phyloP scores from a whole-genome alignment of 1,140 invertebrate genomes.

The Triops longicaudatus region DNA sequence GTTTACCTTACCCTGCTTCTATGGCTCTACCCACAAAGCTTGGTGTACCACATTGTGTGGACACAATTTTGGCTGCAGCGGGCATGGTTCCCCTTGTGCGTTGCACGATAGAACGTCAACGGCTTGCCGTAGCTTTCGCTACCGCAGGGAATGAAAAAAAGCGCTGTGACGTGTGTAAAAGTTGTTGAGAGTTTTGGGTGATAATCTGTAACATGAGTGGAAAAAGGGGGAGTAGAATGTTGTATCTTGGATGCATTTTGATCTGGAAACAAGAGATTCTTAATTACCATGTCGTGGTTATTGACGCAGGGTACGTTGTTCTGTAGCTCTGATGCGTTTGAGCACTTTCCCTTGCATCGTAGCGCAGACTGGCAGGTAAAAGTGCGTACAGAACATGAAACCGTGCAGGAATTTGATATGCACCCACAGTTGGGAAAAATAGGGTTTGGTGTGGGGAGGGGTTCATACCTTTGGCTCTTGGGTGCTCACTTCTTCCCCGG shows the following conservation, averaged over 20 bases:
- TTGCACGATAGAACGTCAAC: too few species aligned
- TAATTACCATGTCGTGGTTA: conserved; percentile 12
- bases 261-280: conserved; percentile 13
- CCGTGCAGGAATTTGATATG: conserved; percentile 11
- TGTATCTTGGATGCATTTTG: background rate
- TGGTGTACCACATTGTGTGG: too few species aligned
- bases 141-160: background rate
- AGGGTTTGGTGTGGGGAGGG: background rate
- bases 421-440: background rate
- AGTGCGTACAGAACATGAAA: background rate
- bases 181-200: background rate
- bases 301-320: background rate
- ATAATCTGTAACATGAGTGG: background rate
- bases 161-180: background rate
- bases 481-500: background rate
- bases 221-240: background rate
- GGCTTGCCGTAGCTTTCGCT: too few species aligned
- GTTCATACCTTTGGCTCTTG: background rate
- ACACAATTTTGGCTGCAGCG: too few species aligned
- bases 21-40: too few species aligned
- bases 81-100: too few species aligned
- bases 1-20: too few species aligned
- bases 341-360: background rate
- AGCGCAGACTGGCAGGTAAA: background rate
- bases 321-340: background rate